phyloP scores from a whole-genome alignment of 1,140 invertebrate genomes.

The Zaprionus camerounensis region DNA sequence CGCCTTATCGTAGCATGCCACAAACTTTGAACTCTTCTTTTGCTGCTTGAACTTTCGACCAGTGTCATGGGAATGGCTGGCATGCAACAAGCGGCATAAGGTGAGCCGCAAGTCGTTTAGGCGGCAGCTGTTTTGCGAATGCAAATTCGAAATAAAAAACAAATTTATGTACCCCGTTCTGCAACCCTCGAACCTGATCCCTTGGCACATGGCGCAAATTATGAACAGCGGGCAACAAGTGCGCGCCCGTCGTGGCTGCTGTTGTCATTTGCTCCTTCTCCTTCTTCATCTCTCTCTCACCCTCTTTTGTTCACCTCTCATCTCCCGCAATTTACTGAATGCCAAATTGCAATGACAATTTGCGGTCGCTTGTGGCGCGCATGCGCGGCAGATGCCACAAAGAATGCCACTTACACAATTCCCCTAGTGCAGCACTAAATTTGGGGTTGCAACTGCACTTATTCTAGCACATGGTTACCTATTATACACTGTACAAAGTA shows the following conservation, averaged over 20 bases:
- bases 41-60: slow-evolving; percentile 47
- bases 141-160: slow-evolving; percentile 25
- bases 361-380: slow-evolving; percentile 38
- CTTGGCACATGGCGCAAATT: slow-evolving; percentile 49
- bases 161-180: slow-evolving; percentile 1
- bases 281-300: neutral
- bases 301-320: neutral
- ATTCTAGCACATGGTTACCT: slow-evolving; percentile 15
- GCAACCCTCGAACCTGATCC: slow-evolving; percentile 30
- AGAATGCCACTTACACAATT: neutral
- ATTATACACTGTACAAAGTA: slow-evolving; percentile 3
- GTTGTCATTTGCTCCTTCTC: neutral
- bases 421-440: neutral
- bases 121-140: slow-evolving; percentile 36
- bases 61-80: slow-evolving; percentile 40
- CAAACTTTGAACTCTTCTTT: slow-evolving; percentile 47
- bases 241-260: slow-evolving; percentile 7
- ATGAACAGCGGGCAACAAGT: slow-evolving; percentile 49
- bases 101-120: slow-evolving; percentile 2
- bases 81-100: neutral
- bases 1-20: slow-evolving; percentile 39
- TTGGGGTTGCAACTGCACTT: slow-evolving; percentile 23
- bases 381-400: slow-evolving; percentile 44
- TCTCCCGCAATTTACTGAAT: slow-evolving; percentile 33
- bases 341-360: slow-evolving; percentile 37